These are phyloP conservation scores for Ahaetulla prasina DNA, from an alignment of 2,113 vertebrate species.

Conservation along the genomic window DNA sequence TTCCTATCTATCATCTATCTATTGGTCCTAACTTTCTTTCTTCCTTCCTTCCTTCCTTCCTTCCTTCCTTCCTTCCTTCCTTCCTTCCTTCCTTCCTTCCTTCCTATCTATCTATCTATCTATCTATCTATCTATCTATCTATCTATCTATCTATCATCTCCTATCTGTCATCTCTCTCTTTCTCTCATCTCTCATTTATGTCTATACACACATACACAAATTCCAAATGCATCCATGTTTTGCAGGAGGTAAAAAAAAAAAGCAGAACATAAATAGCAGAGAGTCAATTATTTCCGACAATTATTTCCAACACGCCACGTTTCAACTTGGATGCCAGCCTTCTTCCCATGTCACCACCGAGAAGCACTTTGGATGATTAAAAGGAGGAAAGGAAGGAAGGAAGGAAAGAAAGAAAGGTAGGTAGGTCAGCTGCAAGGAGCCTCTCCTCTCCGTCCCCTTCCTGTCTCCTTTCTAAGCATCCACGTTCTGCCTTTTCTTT, in stretches of 20 bases:
- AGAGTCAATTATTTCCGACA: fast-evolving
- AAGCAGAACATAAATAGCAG: neutral
- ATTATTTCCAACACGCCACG: too few relatives aligned
- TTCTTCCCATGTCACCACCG: neutral
- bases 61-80: too few relatives aligned
- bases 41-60: too few relatives aligned
- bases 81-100: too few relatives aligned
- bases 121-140: too few relatives aligned
- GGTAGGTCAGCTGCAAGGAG: neutral
- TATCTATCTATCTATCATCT: too few relatives aligned
- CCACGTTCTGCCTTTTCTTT: slow-evolving; percentile 28
- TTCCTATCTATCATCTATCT: too few relatives aligned
- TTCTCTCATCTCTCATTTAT: neutral
- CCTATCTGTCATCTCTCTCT: too few relatives aligned
- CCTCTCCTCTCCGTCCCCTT: neutral
- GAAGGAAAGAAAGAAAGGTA: neutral
- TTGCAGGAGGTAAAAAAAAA: neutral
- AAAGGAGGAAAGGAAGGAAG: neutral
- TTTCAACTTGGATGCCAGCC: neutral
- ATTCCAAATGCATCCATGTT: neutral
- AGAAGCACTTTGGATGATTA: neutral
- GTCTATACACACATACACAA: neutral
- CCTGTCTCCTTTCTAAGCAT: slow-evolving; percentile 21
- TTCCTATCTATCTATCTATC: too few relatives aligned
- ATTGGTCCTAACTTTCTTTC: too few relatives aligned